Evolutionary conservation across 2,797 vertebrate species (phyloP).

Genomic region (Scomberomorus guttatus): DNA sequence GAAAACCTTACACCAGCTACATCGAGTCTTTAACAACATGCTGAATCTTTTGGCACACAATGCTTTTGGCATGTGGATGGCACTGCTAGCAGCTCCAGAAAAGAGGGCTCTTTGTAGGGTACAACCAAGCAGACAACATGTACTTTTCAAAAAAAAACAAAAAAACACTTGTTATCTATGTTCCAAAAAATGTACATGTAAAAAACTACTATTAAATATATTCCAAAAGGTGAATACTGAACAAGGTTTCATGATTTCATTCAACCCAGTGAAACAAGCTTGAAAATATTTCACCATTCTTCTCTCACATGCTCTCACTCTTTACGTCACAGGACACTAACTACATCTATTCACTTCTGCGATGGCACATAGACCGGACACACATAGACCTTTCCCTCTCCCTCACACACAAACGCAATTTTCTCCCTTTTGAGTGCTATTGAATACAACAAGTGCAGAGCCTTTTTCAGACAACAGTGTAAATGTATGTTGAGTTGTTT

Average conservation of each 20-base stretch:
- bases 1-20: neutral
- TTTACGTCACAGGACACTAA: neutral
- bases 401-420: neutral
- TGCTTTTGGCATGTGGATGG: no score
- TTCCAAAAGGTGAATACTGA: neutral
- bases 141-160: no score
- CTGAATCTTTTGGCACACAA: neutral
- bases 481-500: conserved; percentile 25
- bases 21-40: neutral
- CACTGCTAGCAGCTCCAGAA: no score
- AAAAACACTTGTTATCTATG: no score
- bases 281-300: conserved; percentile 7
- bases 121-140: no score
- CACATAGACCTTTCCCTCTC: neutral
- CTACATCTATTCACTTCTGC: neutral
- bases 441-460: conserved; percentile 2
- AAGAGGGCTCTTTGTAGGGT: no score
- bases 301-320: neutral
- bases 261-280: conserved; percentile 1
- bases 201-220: no score
- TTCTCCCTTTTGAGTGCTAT: neutral
- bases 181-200: no score
- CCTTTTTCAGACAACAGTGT: conserved; percentile 9
- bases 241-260: neutral
- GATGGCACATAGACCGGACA: neutral